Evolutionary conservation across 2,113 vertebrate species (phyloP).

Genomic region (Nipponia nippon): DNA sequence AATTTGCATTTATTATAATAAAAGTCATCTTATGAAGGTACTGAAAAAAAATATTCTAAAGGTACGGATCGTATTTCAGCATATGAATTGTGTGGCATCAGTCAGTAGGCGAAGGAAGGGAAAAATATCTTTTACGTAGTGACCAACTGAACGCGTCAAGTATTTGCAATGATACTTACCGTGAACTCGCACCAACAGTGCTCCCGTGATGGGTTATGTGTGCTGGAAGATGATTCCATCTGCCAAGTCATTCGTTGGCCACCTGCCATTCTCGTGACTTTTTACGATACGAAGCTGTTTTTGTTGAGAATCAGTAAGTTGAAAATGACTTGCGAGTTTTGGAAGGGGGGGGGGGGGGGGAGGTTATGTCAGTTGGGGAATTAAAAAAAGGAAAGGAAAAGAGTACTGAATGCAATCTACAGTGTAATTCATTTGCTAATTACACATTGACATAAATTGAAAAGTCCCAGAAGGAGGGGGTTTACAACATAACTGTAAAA

Average conservation of each 20-base stretch:
- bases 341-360: neutral
- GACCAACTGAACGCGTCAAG: neutral
- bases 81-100: neutral
- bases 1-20: neutral
- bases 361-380: neutral
- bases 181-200: neutral
- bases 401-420: conserved; percentile 8
- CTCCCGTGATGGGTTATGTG: neutral
- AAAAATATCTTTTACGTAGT: neutral
- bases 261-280: neutral
- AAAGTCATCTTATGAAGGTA: neutral
- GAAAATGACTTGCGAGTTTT: neutral
- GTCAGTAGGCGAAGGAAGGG: neutral
- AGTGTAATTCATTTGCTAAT: conserved; percentile 61
- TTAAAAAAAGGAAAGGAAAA: neutral
- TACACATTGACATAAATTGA: conserved; percentile 42
- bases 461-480: conserved; percentile 41
- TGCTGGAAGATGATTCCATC: neutral
- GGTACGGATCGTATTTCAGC: neutral
- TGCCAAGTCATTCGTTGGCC: neutral
- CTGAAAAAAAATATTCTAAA: neutral
- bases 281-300: neutral
- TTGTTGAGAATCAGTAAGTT: neutral
- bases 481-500: conserved; percentile 49
- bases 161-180: neutral